phyloP scores from a whole-genome alignment of 2,888 invertebrate species.

The Boloria euphrosyne region DNA sequence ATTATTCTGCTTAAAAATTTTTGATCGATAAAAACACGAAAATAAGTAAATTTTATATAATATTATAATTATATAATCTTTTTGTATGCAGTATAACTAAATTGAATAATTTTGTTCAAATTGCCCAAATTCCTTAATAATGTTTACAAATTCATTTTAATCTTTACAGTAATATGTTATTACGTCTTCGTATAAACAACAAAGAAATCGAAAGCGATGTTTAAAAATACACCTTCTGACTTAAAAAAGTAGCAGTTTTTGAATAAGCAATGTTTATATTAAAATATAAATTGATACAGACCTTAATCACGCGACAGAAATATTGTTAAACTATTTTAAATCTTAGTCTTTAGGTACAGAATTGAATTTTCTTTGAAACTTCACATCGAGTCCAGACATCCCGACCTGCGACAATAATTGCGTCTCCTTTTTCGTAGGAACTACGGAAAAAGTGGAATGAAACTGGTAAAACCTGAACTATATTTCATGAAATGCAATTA shows the following conservation, averaged over 20 bases:
- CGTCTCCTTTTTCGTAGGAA: conserved; percentile 29
- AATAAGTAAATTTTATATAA: too few relatives aligned
- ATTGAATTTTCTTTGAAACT: conserved; percentile 15
- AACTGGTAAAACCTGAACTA: conserved; percentile 32
- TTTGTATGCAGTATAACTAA: too few relatives aligned
- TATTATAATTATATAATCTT: too few relatives aligned
- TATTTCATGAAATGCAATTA: background rate
- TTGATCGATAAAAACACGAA: too few relatives aligned
- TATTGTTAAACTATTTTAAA: conserved; percentile 1
- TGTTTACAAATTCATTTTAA: background rate
- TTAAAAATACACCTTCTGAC: conserved; percentile 11
- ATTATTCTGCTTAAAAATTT: too few relatives aligned
- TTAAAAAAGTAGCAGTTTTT: conserved; percentile 17
- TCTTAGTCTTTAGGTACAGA: background rate
- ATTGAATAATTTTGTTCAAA: too few relatives aligned
- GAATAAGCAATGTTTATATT: conserved; percentile 23
- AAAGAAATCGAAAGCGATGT: conserved; percentile 12
- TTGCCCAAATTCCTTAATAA: too few relatives aligned
- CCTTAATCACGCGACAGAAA: conserved; percentile 20
- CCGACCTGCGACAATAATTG: conserved; percentile 43
- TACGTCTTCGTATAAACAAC: background rate
- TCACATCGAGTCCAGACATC: conserved; percentile 23
- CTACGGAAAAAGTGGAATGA: conserved; percentile 26
- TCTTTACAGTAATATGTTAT: too few relatives aligned
- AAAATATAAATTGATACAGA: conserved; percentile 27